A percentile compares a stretch with the other conserved stretches of the same genome.
Evolutionary conservation across 2,113 vertebrate species (phyloP).

Genomic region (Spea multiplicata): DNA sequence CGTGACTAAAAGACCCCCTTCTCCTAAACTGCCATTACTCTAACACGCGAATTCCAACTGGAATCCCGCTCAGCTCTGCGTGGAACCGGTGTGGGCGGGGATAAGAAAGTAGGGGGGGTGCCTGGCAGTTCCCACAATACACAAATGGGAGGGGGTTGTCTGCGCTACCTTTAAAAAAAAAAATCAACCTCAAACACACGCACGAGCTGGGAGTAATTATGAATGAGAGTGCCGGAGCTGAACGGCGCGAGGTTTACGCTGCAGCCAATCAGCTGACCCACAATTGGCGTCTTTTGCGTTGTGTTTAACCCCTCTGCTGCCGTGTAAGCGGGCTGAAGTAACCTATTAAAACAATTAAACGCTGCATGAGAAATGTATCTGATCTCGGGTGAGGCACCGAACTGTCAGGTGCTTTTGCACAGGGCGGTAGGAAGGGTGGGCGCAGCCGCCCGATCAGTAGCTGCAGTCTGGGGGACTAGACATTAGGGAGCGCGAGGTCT

Average conservation of each 20-base stretch:
- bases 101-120: background rate
- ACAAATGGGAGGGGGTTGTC: constrained; percentile 61
- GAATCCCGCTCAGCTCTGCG: constrained; percentile 53
- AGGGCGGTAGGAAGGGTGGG: no score
- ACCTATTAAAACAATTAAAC: no score
- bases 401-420: no score
- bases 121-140: constrained; percentile 24
- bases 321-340: no score
- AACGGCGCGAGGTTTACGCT: constrained; percentile 51
- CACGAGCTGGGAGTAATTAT: constrained; percentile 75
- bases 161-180: constrained; percentile 65
- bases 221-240: constrained; percentile 62
- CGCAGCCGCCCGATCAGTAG: no score
- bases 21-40: constrained; percentile 34
- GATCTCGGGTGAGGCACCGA: no score
- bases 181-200: constrained; percentile 12
- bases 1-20: constrained; percentile 57
- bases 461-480: no score
- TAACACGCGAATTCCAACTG: constrained; percentile 47
- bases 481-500: no score
- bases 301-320: no score
- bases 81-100: background rate
- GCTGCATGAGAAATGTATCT: no score
- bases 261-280: constrained; percentile 47
- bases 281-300: background rate